phyloP scores from a whole-genome alignment of 2,113 vertebrate genomes.

The Siphamia tubifer region DNA sequence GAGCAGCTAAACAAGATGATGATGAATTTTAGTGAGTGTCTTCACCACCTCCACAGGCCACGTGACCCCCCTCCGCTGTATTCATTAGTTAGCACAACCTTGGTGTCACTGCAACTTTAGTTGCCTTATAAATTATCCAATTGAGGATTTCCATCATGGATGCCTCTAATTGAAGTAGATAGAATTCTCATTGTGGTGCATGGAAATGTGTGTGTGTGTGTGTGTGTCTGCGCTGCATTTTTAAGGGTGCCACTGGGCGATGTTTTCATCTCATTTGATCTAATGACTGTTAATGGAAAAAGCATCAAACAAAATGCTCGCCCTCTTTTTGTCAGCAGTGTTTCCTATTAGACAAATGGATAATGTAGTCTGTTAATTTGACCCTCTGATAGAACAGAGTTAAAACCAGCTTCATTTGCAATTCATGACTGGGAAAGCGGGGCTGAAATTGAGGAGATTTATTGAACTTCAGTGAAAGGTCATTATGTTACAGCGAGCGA shows the following conservation, averaged over 20 bases:
- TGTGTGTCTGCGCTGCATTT: slow-evolving; percentile 14
- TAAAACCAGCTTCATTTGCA: slow-evolving; percentile 71
- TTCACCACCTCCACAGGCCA: slow-evolving; percentile 17
- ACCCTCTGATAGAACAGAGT: slow-evolving; percentile 56
- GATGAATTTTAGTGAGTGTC: slow-evolving; percentile 83
- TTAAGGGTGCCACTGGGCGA: slow-evolving; percentile 13
- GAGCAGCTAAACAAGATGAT: slow-evolving; percentile 89
- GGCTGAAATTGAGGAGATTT: slow-evolving; percentile 57
- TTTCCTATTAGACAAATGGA: slow-evolving; percentile 65
- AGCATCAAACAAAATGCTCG: slow-evolving; percentile 57
- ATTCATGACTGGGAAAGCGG: slow-evolving; percentile 67
- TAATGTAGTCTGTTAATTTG: slow-evolving; percentile 67
- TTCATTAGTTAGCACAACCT: slow-evolving; percentile 44
- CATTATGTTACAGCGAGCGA: slow-evolving; percentile 21
- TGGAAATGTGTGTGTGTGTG: background rate
- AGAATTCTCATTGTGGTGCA: slow-evolving; percentile 25
- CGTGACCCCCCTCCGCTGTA: background rate
- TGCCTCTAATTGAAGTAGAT: slow-evolving; percentile 51
- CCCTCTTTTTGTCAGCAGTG: slow-evolving; percentile 33
- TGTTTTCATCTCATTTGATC: slow-evolving; percentile 69
- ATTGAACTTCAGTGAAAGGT: slow-evolving; percentile 62
- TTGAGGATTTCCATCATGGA: slow-evolving; percentile 40
- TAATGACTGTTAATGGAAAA: slow-evolving; percentile 77
- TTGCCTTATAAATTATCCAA: slow-evolving; percentile 39
- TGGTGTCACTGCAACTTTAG: slow-evolving; percentile 17